Evolutionary conservation across 2,797 vertebrate species (phyloP).

Genomic region (Delichon dasypus): DNA sequence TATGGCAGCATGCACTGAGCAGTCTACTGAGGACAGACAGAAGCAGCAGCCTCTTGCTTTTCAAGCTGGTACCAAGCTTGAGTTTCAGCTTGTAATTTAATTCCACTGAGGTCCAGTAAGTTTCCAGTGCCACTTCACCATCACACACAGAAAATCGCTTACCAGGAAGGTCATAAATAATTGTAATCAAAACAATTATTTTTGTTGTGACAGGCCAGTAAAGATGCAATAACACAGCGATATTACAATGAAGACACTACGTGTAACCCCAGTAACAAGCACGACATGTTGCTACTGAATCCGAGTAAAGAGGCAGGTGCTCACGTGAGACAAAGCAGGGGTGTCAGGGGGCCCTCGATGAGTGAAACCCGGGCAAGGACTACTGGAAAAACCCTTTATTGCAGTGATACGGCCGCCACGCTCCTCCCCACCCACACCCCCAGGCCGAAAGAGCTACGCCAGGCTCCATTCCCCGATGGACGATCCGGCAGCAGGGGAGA

Average conservation of each 20-base stretch:
- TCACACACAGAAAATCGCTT: fast-evolving
- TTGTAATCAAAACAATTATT: background rate
- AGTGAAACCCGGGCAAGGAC: background rate
- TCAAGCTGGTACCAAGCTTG: background rate
- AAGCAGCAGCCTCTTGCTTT: background rate
- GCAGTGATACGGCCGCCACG: fast-evolving
- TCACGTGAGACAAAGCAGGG: background rate
- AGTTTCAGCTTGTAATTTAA: background rate
- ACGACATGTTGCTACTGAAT: fast-evolving
- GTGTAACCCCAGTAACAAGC: fast-evolving
- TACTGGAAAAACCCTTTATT: conserved; percentile 50
- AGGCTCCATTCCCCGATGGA: background rate
- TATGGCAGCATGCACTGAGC: background rate
- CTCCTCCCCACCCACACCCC: background rate
- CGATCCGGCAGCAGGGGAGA: background rate
- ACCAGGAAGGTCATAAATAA: background rate
- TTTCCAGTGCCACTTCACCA: background rate
- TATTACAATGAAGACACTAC: fast-evolving
- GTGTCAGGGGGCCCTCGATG: background rate
- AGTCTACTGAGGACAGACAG: background rate
- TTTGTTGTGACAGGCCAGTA: background rate
- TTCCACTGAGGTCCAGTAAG: background rate
- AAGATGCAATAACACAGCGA: fast-evolving
- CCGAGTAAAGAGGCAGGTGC: background rate
- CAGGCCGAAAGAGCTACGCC: background rate